phyloP scores from a whole-genome alignment of 2,113 vertebrate species.

The Aegotheles bennettii region DNA sequence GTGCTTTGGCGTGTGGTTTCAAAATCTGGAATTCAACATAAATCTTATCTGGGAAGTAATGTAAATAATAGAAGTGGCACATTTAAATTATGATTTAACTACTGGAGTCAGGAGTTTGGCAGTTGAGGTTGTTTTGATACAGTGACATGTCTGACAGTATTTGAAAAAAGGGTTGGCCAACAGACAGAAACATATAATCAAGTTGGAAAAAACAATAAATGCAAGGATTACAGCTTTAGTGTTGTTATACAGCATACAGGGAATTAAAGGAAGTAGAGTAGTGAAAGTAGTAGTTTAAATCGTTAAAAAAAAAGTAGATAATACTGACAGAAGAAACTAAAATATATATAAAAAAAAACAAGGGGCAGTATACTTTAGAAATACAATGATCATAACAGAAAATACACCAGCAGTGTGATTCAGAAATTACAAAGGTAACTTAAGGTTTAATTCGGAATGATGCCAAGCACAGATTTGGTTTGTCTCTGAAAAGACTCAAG shows the following conservation, averaged over 20 bases:
- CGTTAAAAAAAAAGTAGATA: neutral
- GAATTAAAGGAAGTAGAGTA: neutral
- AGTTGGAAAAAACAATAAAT: neutral
- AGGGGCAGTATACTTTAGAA: neutral
- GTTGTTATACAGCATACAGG: neutral
- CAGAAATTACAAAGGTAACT: neutral
- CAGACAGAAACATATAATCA: neutral
- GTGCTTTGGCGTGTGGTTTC: neutral
- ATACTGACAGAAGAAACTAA: neutral
- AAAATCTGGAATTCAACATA: neutral
- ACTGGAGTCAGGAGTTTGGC: neutral
- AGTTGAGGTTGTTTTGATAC: neutral
- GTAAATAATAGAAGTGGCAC: neutral
- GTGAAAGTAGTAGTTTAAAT: neutral
- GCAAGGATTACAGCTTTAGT: neutral
- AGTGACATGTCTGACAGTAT: neutral
- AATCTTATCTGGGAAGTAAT: neutral
- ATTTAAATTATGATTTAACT: neutral
- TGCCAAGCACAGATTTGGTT: neutral
- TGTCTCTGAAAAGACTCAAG: neutral
- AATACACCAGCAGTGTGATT: neutral
- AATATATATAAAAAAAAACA: neutral
- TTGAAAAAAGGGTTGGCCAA: neutral
- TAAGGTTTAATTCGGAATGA: neutral
- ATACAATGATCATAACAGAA: neutral